Base-by-base conservation (phyloP, 2,888 invertebrate species). In the Podotricha telesiphe region DNA sequence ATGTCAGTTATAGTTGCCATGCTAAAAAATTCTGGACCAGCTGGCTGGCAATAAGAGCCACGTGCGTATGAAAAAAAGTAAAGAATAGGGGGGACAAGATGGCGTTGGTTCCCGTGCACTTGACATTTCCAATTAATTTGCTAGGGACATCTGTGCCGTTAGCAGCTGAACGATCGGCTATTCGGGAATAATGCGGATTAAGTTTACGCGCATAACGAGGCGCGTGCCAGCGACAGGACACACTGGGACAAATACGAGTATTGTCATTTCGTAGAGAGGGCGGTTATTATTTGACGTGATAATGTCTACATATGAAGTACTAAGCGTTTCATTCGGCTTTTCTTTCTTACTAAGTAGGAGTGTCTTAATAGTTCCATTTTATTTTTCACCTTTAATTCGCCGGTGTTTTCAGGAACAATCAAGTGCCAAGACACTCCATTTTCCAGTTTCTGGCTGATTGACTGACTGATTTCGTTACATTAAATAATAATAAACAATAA, bases 61-160 rank as follows among this genome's bases (percentile, higher is more conserved):
- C 92, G 92, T 91, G 92, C 88, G 84, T 83, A 81, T n/a, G 79
- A 79, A 82, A 87, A 89, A 87, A 89, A 88, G 79, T 82, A 87
- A 86, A 83, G 80, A 84, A 77, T 79, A 74, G 80, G 84, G 80
- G 86, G 86, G 82, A 82, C 86, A 89, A 90, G 88, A 89, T 89
- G 91, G 90, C 90, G 85, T 73, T 73, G 75, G 77, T 77, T 76
- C 81, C 82, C 84, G 83, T 90, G 92, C 91, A 92, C 92, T 92
- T 92, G 92, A 92, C 92, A 92, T 92, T 92, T 91, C 91, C 92
- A 91, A 92, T 92, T 92, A 92, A 92, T 92, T 92, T 91, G 90
- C 88, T 82, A 87, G 86, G 88, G 86, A 89, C 91, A 91, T 92
- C 92, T 92, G 92, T 91, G 90, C 82, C 79, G 85, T 84, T 84